Evolutionary conservation across 2,888 invertebrate genomes (phyloP), one percentile per base, ranked within the genome.

Genomic region (Linyphia triangularis): DNA sequence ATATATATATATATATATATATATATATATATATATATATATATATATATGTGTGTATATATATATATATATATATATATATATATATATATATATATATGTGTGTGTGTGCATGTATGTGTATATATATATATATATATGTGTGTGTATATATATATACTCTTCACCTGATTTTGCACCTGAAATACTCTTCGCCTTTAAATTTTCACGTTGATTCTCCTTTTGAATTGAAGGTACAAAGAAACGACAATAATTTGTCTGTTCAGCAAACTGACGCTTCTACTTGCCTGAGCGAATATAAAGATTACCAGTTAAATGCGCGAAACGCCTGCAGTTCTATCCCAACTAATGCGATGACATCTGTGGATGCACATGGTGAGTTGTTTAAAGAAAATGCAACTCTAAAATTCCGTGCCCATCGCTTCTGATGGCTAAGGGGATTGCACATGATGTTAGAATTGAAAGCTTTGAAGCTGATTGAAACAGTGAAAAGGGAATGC

Each of bases 201-300:
- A 63, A 63, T 28, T 10, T 63, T 63, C 67, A 33, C 33, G 33
- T 51, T 33, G 37, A n/a, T n/a, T 33, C 67, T 16, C n/a, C 37
- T n/a, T 67, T 67, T 67, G 67, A n/a, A 22, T 30, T 13, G 19
- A 67, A 7, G 2, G 33, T 13, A 33, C 10, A n/a, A n/a, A 67
- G 67, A 67, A 67, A 67, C 19, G 33, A 33, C 67, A 67, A 67
- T 67, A 67, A 30, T 22, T 22, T 67, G 67, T 28, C 33, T n/a
- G 16, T 19, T 67, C 33, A 67, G 33, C 63, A 67, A 67, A 67
- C 67, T n/a, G 5, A 51, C n/a, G n/a, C 33, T 67, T 33, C 30
- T 33, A 33, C 19, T 67, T 33, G 19, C 33, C 19, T 33, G 33
- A 67, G 33, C 33, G 19, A 67, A 37, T 67, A 67, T 33, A 33